Conservation (phyloP, 1,140 invertebrate species). For the Drosophila oshimai region DNA sequence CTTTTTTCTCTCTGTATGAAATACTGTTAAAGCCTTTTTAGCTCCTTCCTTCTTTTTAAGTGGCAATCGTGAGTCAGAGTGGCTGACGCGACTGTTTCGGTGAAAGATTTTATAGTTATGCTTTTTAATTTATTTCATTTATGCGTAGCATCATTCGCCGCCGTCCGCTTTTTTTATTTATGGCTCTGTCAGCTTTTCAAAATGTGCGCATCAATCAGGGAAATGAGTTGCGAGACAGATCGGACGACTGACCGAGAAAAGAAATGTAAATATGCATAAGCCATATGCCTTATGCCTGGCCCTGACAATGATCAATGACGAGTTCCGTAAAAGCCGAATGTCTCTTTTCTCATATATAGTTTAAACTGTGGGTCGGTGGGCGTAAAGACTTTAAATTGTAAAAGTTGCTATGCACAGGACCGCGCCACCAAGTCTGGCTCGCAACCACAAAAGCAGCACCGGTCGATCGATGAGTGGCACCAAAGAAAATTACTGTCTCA, state of each 20-base stretch:
- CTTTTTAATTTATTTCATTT: slow-evolving; percentile 73
- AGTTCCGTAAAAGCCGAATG: slow-evolving; percentile 8
- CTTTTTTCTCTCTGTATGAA: neutral
- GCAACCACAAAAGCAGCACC: slow-evolving; percentile 6
- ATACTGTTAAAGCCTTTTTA: neutral
- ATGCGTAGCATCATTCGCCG: slow-evolving; percentile 58
- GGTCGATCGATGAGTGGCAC: slow-evolving; percentile 31
- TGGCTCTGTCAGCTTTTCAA: slow-evolving; percentile 63
- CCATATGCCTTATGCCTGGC: slow-evolving; percentile 7
- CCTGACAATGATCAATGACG: slow-evolving; percentile 74
- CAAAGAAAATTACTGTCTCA: slow-evolving; percentile 77
- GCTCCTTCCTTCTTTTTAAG: slow-evolving; percentile 1
- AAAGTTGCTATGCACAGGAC: slow-evolving; percentile 39
- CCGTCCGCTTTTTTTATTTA: slow-evolving; percentile 52
- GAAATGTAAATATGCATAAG: slow-evolving; percentile 68
- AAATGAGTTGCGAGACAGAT: slow-evolving; percentile 70
- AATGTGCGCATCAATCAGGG: slow-evolving; percentile 74
- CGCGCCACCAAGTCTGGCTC: slow-evolving; percentile 72
- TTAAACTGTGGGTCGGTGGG: slow-evolving; percentile 43
- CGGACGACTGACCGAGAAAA: slow-evolving; percentile 62
- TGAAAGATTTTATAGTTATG: slow-evolving; percentile 77
- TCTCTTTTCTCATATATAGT: slow-evolving; percentile 4
- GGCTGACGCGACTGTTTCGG: slow-evolving; percentile 24
- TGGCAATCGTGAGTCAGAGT: slow-evolving; percentile 42
- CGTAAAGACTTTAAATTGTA: slow-evolving; percentile 41